phyloP scores from a whole-genome alignment of 2,113 vertebrate genomes.

The Calyptomena viridis region DNA sequence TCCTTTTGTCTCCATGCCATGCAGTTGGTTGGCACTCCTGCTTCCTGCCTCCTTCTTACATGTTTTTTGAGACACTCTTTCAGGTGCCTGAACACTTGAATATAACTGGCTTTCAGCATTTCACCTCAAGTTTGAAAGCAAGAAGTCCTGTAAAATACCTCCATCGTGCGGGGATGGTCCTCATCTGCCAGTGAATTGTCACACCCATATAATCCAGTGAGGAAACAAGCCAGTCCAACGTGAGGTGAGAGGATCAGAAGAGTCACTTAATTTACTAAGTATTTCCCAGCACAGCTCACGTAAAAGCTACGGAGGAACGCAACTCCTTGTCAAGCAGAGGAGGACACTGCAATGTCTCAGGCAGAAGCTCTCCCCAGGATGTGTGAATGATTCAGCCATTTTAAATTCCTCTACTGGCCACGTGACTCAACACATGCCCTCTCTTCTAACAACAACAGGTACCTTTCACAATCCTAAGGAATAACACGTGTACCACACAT shows the following conservation, averaged over 20 bases:
- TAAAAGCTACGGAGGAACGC: not conserved
- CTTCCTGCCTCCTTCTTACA: not conserved
- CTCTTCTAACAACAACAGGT: slow-evolving; percentile 7
- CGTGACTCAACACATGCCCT: slow-evolving; percentile 34
- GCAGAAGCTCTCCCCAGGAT: not conserved
- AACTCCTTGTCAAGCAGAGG: not conserved
- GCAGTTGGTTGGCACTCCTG: not conserved
- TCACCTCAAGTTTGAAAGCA: not conserved
- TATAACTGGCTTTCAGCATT: not conserved
- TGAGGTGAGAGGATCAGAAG: not conserved
- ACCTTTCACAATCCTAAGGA: slow-evolving; percentile 20
- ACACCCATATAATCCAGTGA: not conserved
- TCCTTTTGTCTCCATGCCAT: not conserved
- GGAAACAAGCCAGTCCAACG: not conserved
- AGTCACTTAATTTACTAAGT: not conserved
- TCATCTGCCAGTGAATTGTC: slow-evolving; percentile 11
- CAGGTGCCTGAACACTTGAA: not conserved
- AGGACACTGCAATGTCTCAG: not conserved
- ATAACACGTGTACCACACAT: not conserved
- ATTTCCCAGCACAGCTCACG: not conserved
- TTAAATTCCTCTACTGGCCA: not conserved
- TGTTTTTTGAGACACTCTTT: not conserved
- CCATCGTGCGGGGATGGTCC: not conserved
- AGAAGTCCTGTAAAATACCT: slow-evolving; percentile 38
- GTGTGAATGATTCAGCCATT: slow-evolving; percentile 34